phyloP scores from a whole-genome alignment of 1,140 invertebrate genomes.

The Drosophila obscura region DNA sequence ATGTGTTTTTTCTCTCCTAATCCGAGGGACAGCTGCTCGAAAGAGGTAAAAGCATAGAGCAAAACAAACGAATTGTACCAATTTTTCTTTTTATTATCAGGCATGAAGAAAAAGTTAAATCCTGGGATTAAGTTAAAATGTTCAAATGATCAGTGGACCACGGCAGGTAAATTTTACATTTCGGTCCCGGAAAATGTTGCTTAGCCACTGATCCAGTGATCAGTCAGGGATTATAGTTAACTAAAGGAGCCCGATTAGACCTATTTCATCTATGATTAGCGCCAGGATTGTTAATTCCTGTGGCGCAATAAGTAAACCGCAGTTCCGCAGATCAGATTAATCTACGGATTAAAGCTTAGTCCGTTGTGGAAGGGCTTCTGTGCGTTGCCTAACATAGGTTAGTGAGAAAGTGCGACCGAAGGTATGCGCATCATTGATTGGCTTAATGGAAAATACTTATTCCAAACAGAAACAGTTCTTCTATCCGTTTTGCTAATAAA shows the following conservation, averaged over 20 bases:
- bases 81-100: conserved; percentile 52
- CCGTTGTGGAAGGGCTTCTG: conserved; percentile 11
- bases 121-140: conserved; percentile 66
- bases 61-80: conserved; percentile 56
- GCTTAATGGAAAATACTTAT: no score
- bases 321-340: conserved; percentile 59
- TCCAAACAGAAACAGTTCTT: no score
- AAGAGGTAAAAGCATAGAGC: conserved; percentile 60
- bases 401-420: background rate
- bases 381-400: no score
- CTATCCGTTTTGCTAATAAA: no score
- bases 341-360: conserved; percentile 53
- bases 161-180: conserved; percentile 23
- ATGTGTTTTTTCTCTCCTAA: conserved; percentile 46
- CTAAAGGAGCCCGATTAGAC: conserved; percentile 65
- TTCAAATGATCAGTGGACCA: conserved; percentile 31
- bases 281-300: conserved; percentile 47
- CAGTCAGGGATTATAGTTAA: conserved; percentile 72
- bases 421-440: no score
- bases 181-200: conserved; percentile 49
- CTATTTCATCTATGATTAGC: conserved; percentile 43
- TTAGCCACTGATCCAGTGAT: conserved; percentile 56
- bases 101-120: conserved; percentile 58
- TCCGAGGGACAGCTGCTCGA: conserved; percentile 61
- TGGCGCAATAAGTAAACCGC: conserved; percentile 68